These are phyloP conservation scores for Tragelaphus scriptus DNA, from an alignment of 2,113 vertebrate species.

Conservation along the genomic window DNA sequence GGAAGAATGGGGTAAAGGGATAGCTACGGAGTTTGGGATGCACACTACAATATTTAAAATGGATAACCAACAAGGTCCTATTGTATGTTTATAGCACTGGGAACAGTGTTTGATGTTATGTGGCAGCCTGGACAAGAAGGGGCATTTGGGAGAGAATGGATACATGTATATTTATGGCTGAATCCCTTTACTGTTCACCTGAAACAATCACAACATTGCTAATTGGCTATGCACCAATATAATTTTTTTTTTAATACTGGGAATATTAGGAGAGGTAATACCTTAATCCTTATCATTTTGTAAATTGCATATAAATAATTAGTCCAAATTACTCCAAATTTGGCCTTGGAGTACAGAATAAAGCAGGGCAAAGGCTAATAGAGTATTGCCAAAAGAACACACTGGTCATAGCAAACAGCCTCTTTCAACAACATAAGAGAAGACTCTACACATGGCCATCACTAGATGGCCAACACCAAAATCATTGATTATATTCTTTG, in stretches of 20 bases:
- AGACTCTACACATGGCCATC: background rate
- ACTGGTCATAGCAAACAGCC: background rate
- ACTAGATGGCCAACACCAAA: background rate
- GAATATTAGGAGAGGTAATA: background rate
- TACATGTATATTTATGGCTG: background rate
- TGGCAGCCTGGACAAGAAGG: background rate
- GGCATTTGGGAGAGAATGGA: background rate
- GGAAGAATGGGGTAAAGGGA: background rate
- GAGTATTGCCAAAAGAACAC: background rate
- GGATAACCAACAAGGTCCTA: background rate
- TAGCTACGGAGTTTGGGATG: background rate
- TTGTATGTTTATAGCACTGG: background rate
- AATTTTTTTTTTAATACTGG: background rate
- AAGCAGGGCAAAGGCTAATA: background rate
- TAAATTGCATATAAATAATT: background rate
- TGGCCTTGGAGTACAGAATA: background rate
- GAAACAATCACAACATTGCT: background rate
- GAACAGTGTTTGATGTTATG: background rate
- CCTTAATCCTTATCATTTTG: background rate
- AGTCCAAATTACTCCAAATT: background rate
- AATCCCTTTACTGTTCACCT: background rate
- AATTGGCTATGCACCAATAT: background rate
- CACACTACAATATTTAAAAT: background rate
- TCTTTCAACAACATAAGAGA: background rate
- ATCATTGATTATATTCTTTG: background rate